phyloP scores from a whole-genome alignment of 2,797 vertebrate genomes.

The Trachurus trachurus region DNA sequence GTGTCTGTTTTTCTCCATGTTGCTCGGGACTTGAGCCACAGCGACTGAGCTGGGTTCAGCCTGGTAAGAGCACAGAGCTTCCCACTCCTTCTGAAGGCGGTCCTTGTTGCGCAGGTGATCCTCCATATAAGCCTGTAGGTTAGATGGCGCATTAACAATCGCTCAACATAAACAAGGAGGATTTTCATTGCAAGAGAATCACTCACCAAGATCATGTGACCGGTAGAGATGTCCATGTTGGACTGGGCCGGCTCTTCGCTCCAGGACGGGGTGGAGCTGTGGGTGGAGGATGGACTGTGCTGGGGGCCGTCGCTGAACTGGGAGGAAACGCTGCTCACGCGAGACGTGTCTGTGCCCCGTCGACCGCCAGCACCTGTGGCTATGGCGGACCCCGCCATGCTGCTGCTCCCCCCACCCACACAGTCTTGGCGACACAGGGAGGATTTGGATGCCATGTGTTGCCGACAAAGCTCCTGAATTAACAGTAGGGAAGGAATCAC shows the following conservation, averaged over 20 bases:
- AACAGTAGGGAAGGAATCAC: neutral
- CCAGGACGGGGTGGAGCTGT: slow-evolving; percentile 98
- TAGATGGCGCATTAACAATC: neutral
- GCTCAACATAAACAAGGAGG: too few species aligned
- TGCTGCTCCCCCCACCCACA: slow-evolving; percentile 52
- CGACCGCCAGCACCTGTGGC: slow-evolving; percentile 77
- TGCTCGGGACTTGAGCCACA: slow-evolving; percentile 86
- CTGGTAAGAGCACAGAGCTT: slow-evolving; percentile 96
- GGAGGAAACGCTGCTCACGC: slow-evolving; percentile 97
- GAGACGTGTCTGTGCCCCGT: slow-evolving; percentile 90
- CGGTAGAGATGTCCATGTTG: slow-evolving; percentile 99
- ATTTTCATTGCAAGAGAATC: neutral
- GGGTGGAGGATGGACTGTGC: slow-evolving; percentile 95
- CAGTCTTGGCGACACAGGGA: slow-evolving; percentile 90
- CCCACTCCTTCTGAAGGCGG: slow-evolving; percentile 97
- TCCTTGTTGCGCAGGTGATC: slow-evolving; percentile 96
- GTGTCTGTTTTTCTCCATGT: slow-evolving; percentile 94
- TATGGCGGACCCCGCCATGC: slow-evolving; percentile 52
- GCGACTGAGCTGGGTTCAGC: slow-evolving; percentile 92
- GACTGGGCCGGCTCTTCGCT: slow-evolving; percentile 98
- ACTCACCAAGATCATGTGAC: slow-evolving; percentile 99
- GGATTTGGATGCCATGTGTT: slow-evolving; percentile 98
- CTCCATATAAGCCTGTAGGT: slow-evolving; percentile 95
- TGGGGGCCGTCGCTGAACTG: slow-evolving; percentile 97
- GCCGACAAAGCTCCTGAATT: slow-evolving; percentile 94